These are phyloP conservation scores for Metridium senile DNA, from an alignment of 92 coral and sea anemone genomes.

Conservation along the genomic window DNA sequence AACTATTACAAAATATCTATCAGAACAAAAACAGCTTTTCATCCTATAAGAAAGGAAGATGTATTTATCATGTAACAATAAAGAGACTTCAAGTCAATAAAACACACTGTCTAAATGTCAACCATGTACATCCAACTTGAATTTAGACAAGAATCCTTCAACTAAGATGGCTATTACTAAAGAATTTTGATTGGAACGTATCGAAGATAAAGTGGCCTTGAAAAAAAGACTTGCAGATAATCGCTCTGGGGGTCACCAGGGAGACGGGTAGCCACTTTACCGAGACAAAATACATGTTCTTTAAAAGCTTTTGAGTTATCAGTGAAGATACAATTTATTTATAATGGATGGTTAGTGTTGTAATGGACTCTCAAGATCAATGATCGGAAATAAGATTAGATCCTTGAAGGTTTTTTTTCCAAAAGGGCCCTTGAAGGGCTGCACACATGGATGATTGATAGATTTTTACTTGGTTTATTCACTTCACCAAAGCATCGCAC, in stretches of 20 bases:
- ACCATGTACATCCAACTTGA: not conserved
- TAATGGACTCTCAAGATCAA: not conserved
- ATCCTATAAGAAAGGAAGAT: not conserved
- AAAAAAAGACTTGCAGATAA: slow-evolving; percentile 7
- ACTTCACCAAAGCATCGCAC: too few species aligned
- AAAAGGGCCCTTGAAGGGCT: not conserved
- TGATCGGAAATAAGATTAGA: slow-evolving; percentile 1
- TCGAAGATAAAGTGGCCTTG: slow-evolving; percentile 3
- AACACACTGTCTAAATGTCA: not conserved
- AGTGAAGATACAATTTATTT: not conserved
- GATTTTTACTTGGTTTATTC: too few species aligned
- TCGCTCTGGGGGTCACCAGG: slow-evolving; percentile 12
- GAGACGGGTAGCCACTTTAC: slow-evolving; percentile 15
- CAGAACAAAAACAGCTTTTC: too few species aligned
- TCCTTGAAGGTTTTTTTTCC: slow-evolving; percentile 1
- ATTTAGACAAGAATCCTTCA: not conserved
- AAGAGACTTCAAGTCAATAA: too few species aligned
- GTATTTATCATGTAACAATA: not conserved
- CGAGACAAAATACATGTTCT: slow-evolving; percentile 11
- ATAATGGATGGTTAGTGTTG: slow-evolving; percentile 7
- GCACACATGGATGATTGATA: not conserved
- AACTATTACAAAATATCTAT: too few species aligned
- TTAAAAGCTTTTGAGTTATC: slow-evolving; percentile 7
- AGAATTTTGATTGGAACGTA: slow-evolving; percentile 1
- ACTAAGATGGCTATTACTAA: not conserved